These are phyloP conservation scores for Hypotaenidia philippensis DNA, from an alignment of 2,797 vertebrate genomes.

Conservation along the genomic window DNA sequence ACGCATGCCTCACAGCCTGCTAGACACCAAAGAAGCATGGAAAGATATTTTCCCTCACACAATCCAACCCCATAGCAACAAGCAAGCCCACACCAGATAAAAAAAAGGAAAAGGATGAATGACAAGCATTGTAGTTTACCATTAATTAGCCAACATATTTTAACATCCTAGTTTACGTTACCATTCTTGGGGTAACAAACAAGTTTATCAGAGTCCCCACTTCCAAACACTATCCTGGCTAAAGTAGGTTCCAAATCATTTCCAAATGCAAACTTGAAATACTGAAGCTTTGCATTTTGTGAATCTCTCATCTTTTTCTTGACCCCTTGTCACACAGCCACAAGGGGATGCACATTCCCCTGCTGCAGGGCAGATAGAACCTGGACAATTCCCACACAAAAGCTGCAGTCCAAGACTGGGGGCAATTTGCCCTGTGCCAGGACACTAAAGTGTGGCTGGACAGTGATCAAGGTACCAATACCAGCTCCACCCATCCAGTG, in stretches of 20 bases:
- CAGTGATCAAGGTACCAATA: not conserved
- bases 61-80: not conserved
- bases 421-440: not conserved
- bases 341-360: not conserved
- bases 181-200: not conserved
- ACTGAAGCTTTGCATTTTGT: not conserved
- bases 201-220: not conserved
- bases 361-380: not conserved
- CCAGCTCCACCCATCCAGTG: not conserved
- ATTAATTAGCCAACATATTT: not conserved
- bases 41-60: not conserved
- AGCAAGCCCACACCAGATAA: not conserved
- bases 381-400: not conserved
- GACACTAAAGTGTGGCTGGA: not conserved
- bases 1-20: not conserved
- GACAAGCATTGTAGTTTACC: not conserved
- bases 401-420: not conserved
- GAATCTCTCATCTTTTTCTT: not conserved
- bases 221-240: not conserved
- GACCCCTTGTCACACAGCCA: not conserved
- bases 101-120: not conserved
- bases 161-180: not conserved
- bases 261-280: not conserved
- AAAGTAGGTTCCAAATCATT: not conserved
- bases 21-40: not conserved